Conservation (phyloP, 1,140 invertebrate species). For the Procambarus virginalis region DNA sequence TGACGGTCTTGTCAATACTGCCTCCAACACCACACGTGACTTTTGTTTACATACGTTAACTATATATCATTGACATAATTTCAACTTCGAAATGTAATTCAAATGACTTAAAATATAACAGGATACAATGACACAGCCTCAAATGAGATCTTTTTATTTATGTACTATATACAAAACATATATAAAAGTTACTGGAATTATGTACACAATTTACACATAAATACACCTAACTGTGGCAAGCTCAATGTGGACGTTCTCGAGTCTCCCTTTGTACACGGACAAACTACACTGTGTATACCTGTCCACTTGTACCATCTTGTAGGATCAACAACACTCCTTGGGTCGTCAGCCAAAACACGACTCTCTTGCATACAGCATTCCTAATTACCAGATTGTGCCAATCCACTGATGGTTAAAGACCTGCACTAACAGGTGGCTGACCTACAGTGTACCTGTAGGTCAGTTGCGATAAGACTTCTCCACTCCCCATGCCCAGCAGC, state of each 20-base stretch:
- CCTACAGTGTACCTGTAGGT: too few relatives aligned
- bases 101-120: not conserved
- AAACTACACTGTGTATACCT: not conserved
- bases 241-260: conserved; percentile 47
- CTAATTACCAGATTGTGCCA: too few relatives aligned
- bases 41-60: not conserved
- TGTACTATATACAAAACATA: conserved; percentile 62
- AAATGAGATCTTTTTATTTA: conserved; percentile 52
- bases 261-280: not conserved
- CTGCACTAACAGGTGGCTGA: too few relatives aligned
- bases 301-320: not conserved
- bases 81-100: not conserved
- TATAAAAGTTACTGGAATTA: conserved; percentile 56
- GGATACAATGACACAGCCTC: not conserved
- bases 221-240: conserved; percentile 54
- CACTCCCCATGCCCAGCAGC: too few relatives aligned
- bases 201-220: conserved; percentile 57
- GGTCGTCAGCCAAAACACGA: not conserved
- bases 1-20: too few relatives aligned
- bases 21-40: too few relatives aligned
- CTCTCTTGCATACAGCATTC: not conserved
- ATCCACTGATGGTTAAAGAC: too few relatives aligned
- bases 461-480: too few relatives aligned
- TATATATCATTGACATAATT: not conserved
- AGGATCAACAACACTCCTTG: not conserved